Evolutionary conservation across 64 coral and sea anemone genomes (phyloP), one percentile per base, ranked within the genome.

Genomic region (Stichodactyla helianthus): DNA sequence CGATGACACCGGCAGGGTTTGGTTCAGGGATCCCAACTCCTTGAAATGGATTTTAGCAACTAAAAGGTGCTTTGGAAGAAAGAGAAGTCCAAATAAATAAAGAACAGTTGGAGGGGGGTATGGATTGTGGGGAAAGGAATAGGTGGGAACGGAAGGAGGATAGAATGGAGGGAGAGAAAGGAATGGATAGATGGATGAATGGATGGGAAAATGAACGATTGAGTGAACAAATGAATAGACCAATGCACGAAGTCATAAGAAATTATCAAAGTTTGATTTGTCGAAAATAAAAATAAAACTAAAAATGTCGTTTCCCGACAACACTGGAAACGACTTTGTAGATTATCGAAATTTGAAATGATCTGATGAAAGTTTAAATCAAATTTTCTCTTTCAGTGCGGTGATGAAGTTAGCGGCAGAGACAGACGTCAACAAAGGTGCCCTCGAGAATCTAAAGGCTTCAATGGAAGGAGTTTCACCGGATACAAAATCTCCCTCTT

Each of bases 41-140:
- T 65, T 53, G 16, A 74, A 82, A 13, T 97, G 94, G 94, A 62
- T 90, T 51, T 78, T 93, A 50, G 87, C 71, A 0, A 97, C 88
- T 52, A 87, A 63, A 88, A 77, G 65, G 94, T 93, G 28, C 28
- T 0, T 31, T 31, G 1, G 28, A 31, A 31, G 28, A 31, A 1
- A 1, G 0, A 31, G 1, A 31, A 31, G 28, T 0, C 1, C 28
- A 31, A 31, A 31, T 0, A 31, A 31, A 31, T 31, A 31, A 31
- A 31, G 28, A 31, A 31, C 28, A 1, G 28, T 86, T 58, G 18
- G 79, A 0, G 0, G 56, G 56, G 56, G 56, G 2, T 0, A 15
- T 8, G 56, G 56, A n/a, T n/a, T n/a, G n/a, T 0, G 56, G 56
- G 56, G 56, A 8, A 58, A 58, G 56, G 14, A 2, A 58, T 58